Percentiles rank a stretch among this genome's conserved stretches.
Evolutionary conservation across 2,113 vertebrate species (phyloP).

Genomic region (Thomomys bottae): DNA sequence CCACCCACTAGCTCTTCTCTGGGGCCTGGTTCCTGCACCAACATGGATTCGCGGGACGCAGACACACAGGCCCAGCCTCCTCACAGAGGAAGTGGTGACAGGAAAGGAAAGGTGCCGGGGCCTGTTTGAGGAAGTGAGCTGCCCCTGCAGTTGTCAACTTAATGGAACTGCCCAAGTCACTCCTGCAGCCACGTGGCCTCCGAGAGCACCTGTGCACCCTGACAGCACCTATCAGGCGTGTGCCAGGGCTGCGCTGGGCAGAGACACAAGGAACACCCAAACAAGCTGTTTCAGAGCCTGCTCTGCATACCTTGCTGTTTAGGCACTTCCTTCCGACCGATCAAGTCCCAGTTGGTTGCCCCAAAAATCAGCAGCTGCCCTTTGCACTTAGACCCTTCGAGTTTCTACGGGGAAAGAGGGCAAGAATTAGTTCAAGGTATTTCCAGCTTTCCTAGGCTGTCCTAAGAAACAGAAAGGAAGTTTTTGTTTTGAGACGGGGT

Average conservation of each 20-base stretch:
- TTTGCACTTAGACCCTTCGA: conserved; percentile 93
- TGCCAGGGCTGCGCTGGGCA: accelerated
- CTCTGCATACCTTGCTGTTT: conserved; percentile 93
- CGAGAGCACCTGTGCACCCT: too few species aligned
- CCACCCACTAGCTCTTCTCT: too few species aligned
- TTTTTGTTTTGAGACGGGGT: not conserved
- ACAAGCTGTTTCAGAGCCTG: not conserved
- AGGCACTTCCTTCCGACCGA: conserved; percentile 97
- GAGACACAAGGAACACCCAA: not conserved
- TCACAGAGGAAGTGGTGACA: not conserved
- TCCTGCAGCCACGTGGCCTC: not conserved
- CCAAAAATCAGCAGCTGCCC: conserved; percentile 96
- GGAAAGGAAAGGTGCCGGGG: not conserved
- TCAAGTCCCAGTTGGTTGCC: conserved; percentile 98
- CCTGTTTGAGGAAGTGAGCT: not conserved
- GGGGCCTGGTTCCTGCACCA: not conserved
- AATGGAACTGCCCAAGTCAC: not conserved
- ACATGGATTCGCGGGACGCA: not conserved
- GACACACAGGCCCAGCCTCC: not conserved
- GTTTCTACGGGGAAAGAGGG: conserved; percentile 87
- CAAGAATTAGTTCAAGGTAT: not conserved
- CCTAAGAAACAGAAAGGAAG: not conserved
- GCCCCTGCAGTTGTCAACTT: not conserved
- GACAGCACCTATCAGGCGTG: not conserved
- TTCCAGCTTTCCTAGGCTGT: not conserved